A percentile compares a stretch with the other conserved stretches of the same genome.
These are phyloP conservation scores for Serinus canaria DNA, from an alignment of 2,113 vertebrate species.

Conservation along the genomic window DNA sequence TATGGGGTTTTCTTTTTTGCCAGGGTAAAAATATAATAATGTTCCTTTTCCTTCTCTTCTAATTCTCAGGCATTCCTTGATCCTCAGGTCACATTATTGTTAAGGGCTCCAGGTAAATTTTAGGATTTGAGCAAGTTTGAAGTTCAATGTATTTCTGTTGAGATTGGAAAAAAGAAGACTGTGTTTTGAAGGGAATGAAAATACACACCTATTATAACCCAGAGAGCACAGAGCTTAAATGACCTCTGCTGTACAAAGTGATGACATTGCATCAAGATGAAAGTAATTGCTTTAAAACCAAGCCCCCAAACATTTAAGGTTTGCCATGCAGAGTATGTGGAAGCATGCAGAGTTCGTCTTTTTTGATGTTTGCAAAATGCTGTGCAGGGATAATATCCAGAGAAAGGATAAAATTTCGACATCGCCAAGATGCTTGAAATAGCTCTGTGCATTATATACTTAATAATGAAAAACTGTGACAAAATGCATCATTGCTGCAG, in stretches of 20 bases:
- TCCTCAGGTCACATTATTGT: not conserved
- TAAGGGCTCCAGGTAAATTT: not conserved
- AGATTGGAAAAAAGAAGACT: not conserved
- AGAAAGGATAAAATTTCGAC: not conserved
- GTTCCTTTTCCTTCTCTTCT: not conserved
- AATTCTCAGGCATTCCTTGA: not conserved
- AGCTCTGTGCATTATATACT: not conserved
- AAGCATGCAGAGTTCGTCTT: accelerated
- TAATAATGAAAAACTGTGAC: not conserved
- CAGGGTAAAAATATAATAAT: not conserved
- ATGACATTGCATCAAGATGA: not conserved
- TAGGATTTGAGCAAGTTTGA: not conserved
- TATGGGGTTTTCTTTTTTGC: accelerated
- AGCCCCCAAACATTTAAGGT: not conserved
- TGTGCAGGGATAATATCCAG: not conserved
- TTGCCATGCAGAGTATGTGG: not conserved
- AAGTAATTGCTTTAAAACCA: not conserved
- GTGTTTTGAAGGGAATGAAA: not conserved
- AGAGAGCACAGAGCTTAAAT: not conserved
- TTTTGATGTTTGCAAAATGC: not conserved
- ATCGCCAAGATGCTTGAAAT: not conserved
- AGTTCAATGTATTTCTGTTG: not conserved
- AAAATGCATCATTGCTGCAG: not conserved
- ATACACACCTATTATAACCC: not conserved
- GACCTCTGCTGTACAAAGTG: not conserved